A percentile compares a stretch with the other conserved stretches of the same genome.
Evolutionary conservation across 2,797 vertebrate genomes (phyloP).

Genomic region (Streptopelia turtur): DNA sequence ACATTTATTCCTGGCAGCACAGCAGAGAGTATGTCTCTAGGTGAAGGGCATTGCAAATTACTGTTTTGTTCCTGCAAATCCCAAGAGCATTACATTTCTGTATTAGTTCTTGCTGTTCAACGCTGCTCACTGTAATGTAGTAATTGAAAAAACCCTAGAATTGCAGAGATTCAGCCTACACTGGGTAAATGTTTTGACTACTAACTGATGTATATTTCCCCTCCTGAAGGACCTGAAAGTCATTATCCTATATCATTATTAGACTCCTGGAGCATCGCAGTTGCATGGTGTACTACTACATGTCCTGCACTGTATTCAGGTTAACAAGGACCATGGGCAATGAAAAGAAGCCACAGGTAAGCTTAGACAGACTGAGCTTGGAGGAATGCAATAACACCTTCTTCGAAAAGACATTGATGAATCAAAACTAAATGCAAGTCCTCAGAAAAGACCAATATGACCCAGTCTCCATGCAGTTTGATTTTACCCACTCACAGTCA

Average conservation of each 20-base stretch:
- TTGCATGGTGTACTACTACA: not conserved
- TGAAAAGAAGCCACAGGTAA: not conserved
- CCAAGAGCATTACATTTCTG: not conserved
- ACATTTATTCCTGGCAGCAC: not conserved
- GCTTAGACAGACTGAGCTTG: not conserved
- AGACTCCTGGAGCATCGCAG: not conserved
- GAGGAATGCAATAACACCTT: not conserved
- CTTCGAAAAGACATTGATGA: not conserved
- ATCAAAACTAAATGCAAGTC: not conserved
- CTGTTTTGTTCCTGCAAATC: not conserved
- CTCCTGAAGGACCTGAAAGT: not conserved
- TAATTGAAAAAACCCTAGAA: not conserved
- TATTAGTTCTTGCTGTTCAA: not conserved
- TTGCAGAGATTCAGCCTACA: not conserved
- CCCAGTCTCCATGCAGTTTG: fast-evolving
- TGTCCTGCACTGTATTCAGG: not conserved
- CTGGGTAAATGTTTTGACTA: not conserved
- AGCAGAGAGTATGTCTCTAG: not conserved
- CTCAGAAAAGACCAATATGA: not conserved
- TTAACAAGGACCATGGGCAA: not conserved
- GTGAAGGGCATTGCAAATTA: not conserved
- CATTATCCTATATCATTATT: not conserved
- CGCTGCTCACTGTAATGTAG: not conserved
- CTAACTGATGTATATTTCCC: not conserved
- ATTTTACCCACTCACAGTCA: not conserved